Base-by-base conservation (phyloP, 2,113 vertebrate genomes). In the Daboia siamensis region DNA sequence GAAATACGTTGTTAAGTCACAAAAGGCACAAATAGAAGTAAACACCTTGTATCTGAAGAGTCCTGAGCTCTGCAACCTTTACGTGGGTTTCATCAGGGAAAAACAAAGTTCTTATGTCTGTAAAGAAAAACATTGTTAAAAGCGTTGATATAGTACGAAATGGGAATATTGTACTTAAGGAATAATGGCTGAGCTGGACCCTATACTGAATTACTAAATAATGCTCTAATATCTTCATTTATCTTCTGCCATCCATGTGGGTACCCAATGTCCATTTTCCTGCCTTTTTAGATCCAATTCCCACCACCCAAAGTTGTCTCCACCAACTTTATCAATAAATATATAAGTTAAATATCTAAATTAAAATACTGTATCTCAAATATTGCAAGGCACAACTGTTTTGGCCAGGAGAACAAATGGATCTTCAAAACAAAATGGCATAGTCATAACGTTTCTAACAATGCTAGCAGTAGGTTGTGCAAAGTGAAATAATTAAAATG, bases 41-140 rank as follows among this genome's bases (percentile, higher is more conserved):
- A 97, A 96, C 91, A 96, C 89, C 93, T 85, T 84, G 93, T 86
- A 94, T 95, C 74, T 94, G 92, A 93, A 93, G 56, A 61, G 87
- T 55, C 91, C 89, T 90, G 85, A 95, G 91, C 92, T 95, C 88
- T 91, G 89, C 90, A 92, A 95, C 90, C 86, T 93, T 95, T 51
- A 74, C 84, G 85, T 95, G 46, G 1, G 26, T 95, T 94, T 96
- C 94, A 95, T 26, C 39, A 61, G 23, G 89, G 51, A 91, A 95
- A 95, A 94, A 48, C 12, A 74, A 94, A 94, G 52, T 92, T 93
- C 90, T 94, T 90, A 94, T 64, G 94, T 88, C 88, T 94, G 90
- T 86, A 6, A 91, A 88, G 59, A 94, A 91, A 93, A 12, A 57
- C 59, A 93, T 89, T 61, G 69, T 86, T 93, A 94, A 95, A 95